phyloP scores from a whole-genome alignment of 2,797 vertebrate genomes.

The Morelia viridis region DNA sequence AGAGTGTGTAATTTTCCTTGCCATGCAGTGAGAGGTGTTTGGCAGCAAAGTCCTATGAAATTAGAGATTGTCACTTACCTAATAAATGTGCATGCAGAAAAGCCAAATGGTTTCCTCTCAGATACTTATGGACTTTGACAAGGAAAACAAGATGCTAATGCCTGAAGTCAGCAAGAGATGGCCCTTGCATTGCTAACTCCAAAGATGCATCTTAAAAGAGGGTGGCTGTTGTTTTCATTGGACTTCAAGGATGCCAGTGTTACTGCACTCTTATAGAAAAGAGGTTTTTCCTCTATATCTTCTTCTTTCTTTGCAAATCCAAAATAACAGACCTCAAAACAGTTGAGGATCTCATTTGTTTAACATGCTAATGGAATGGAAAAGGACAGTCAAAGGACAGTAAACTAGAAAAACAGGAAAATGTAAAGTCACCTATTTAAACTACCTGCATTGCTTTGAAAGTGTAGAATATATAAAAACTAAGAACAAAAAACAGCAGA shows the following conservation, averaged over 20 bases:
- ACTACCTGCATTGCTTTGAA: too few relatives aligned
- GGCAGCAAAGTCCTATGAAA: constrained; percentile 53
- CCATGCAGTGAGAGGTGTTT: constrained; percentile 42
- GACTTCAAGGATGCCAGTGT: background rate
- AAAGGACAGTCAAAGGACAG: background rate
- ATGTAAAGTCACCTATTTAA: background rate
- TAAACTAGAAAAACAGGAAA: background rate
- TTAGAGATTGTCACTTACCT: constrained; percentile 52
- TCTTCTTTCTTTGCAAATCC: background rate
- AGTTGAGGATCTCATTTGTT: background rate
- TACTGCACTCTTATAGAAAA: background rate
- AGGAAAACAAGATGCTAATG: constrained; percentile 52
- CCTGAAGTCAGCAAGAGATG: constrained; percentile 18
- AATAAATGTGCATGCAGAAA: constrained; percentile 47
- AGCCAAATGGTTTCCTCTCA: constrained; percentile 44
- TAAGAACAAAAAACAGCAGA: background rate
- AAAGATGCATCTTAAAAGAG: background rate
- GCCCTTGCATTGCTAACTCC: constrained; percentile 28
- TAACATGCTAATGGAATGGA: background rate
- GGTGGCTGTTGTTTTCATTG: background rate
- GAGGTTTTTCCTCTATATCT: background rate
- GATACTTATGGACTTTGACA: constrained; percentile 52
- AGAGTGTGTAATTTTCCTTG: constrained; percentile 18
- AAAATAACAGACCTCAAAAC: background rate
- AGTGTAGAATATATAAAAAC: too few relatives aligned